Evolutionary conservation across 2,113 vertebrate genomes (phyloP), one percentile per base, ranked within the genome.

Genomic region (Microtus richardsoni): DNA sequence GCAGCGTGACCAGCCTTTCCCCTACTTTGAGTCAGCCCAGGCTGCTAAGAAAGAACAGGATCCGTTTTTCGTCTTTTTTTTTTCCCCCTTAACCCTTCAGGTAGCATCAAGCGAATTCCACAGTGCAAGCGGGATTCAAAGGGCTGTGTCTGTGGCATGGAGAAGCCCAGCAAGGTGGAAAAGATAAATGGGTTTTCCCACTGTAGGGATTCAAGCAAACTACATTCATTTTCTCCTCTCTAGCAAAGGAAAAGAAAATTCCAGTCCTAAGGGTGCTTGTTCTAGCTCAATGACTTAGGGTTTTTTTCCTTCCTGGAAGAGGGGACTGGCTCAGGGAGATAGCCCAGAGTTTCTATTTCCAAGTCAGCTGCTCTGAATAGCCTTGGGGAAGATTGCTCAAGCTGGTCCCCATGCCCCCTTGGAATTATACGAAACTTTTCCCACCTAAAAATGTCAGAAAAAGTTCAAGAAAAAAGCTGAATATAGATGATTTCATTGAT

Each of bases 181-280:
- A 91, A 70, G 87, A 94, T 62, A 52, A n/a, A 36, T n/a, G 64
- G 71, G 26, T 95, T 93, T 92, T 93, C 92, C 92, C 73, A 87
- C 41, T 47, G 22, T 1, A n/a, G 78, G 30, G 39, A 89, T 68
- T 88, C 66, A 84, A 91, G 80, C 6, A 89, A 44, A 75, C n/a
- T 54, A 33, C 30, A 52, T 84, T 80, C 52, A 52, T 91, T 85
- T 70, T 91, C 66, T 84, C 68, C 19, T 70, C 33, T 58, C 33
- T 24, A 71, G 75, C 30, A 80, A 33, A 71, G 93, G 58, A 62
- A 88, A 93, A 88, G 91, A 88, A 94, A 97, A 64, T 19, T 49
- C 36, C 52, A 77, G 49, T 47, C 60, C 7, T 88, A 10, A 16
- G 47, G 78, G 22, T 41, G 54, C 62, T 83, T 5, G 54, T 96